Evolutionary conservation across 2,888 invertebrate genomes (phyloP), one percentile per base, ranked within the genome.

Genomic region (Homarus gammarus): DNA sequence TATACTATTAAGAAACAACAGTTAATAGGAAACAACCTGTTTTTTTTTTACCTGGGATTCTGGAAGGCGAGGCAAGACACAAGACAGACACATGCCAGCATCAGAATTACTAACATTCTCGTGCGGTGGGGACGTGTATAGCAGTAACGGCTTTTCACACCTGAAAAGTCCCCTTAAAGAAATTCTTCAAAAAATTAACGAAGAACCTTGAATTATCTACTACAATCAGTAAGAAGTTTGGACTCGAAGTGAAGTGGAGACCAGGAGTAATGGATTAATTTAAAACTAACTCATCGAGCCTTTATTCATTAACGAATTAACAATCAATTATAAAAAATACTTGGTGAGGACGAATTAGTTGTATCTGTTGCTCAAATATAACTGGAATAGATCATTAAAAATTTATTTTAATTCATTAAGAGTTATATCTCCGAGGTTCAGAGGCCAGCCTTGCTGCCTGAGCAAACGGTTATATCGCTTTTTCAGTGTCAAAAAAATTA

Each of bases 181-280:
- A 18, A 8, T 18, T 56, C 18, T 18, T 18, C 2, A 56, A 56
- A 8, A 8, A 56, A 56, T 8, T 56, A 56, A 56, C 56, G 56
- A 56, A 56, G 56, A 18, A 56, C 56, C 10, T 56, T 56, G 56
- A 56, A 18, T 18, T 56, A 18, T 8, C 18, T 56, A 8, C 56
- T 56, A 56, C 44, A 56, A 56, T 56, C 56, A 56, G 10, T 56
- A 18, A 18, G 38, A 73, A 73, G 73, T 40, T 33, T 73, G 12
- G 38, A n/a, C 38, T 73, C 2, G 73, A 73, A 73, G 73, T 73
- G 73, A 73, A 73, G 73, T 73, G 73, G 73, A 73, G 73, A 73
- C 73, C 73, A 73, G 73, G 73, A 73, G 73, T 56, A 18, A 56
- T 73, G 40, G 36, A 8, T 36, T 8, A 73, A 33, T 56, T 36